A percentile compares a stretch with the other conserved stretches of the same genome.
Conservation (phyloP, 2,888 invertebrate species). For the Lycaena phlaeas region DNA sequence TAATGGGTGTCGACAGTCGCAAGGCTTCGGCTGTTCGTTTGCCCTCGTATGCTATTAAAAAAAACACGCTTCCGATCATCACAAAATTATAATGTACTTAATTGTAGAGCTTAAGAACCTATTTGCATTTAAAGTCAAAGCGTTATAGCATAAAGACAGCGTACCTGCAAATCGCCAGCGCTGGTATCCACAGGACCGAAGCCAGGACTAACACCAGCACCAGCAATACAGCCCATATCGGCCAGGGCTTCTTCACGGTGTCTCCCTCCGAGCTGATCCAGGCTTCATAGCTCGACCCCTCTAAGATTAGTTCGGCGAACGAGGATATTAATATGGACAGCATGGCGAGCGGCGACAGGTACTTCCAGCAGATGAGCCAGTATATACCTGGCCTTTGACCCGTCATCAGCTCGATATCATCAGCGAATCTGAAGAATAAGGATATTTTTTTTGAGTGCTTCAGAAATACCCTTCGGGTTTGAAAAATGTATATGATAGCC, state of each 20-base stretch:
- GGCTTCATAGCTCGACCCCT: constrained; percentile 88
- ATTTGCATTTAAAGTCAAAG: too few relatives aligned
- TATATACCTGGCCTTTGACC: constrained; percentile 90
- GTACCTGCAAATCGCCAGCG: constrained; percentile 85
- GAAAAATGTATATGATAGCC: too few relatives aligned
- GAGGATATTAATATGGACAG: constrained; percentile 87
- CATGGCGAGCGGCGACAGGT: constrained; percentile 92
- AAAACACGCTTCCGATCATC: too few relatives aligned
- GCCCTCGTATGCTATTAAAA: too few relatives aligned
- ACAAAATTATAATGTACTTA: too few relatives aligned
- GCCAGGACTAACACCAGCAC: constrained; percentile 82
- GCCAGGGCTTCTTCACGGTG: constrained; percentile 88
- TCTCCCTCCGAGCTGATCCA: constrained; percentile 84
- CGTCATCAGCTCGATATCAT: constrained; percentile 96
- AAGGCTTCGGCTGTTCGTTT: too few relatives aligned
- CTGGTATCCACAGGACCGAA: constrained; percentile 91
- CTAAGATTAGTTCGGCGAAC: constrained; percentile 83
- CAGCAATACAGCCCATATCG: constrained; percentile 84
- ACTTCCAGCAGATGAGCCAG: constrained; percentile 97
- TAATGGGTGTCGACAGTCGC: too few relatives aligned
- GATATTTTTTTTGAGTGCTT: too few relatives aligned
- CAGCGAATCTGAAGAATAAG: constrained; percentile 84
- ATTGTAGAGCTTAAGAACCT: too few relatives aligned
- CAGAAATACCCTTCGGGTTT: too few relatives aligned
- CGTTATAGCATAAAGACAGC: too few relatives aligned